Evolutionary conservation across 2,888 invertebrate genomes (phyloP).

Genomic region (Gasteruption jaculator): DNA sequence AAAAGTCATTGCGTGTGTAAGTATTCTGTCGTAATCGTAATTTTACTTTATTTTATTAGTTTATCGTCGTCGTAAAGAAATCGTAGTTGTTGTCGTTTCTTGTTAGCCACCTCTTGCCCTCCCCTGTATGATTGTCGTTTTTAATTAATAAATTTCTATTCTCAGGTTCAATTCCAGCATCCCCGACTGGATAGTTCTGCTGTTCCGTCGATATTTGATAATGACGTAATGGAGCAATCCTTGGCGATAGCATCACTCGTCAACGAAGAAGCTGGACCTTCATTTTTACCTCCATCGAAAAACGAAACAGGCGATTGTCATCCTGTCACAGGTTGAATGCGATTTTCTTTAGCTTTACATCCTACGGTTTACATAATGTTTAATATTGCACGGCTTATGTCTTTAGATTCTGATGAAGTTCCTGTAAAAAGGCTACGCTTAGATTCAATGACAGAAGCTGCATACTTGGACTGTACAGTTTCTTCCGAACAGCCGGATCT

Average conservation of each 20-base stretch:
- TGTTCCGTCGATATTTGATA: neutral
- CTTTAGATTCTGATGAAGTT: neutral
- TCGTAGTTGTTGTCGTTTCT: no score
- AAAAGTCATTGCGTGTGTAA: no score
- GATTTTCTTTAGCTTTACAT: neutral
- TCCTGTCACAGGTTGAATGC: neutral
- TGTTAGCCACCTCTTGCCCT: no score
- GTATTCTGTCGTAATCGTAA: no score
- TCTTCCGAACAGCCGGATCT: no score
- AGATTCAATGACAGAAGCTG: neutral
- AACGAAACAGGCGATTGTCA: neutral
- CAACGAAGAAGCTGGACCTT: no score
- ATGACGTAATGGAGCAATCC: no score
- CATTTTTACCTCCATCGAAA: no score
- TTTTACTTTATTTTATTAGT: no score
- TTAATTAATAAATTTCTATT: neutral
- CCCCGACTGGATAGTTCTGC: neutral
- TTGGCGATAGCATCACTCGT: no score
- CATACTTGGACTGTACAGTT: no score
- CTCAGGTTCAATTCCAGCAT: neutral
- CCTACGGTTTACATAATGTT: neutral
- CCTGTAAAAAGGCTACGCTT: constrained; percentile 3
- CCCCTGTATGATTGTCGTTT: constrained; percentile 8
- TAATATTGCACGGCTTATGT: neutral
- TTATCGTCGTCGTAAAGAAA: no score